Base-by-base conservation (phyloP, 1,140 invertebrate genomes). In the Anoplolepis gracilipes region DNA sequence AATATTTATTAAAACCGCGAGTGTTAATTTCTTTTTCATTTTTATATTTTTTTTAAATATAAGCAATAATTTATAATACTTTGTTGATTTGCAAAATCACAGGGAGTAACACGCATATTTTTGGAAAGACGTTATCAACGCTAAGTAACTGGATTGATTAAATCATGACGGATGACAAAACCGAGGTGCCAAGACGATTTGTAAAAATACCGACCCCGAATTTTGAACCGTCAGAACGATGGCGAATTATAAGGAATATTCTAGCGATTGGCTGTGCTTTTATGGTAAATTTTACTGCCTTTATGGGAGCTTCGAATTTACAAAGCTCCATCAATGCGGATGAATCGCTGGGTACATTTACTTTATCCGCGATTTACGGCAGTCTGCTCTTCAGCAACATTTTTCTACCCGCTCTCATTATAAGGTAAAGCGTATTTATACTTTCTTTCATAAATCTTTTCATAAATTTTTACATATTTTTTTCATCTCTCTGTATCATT, bases 211-310 rank as follows among this genome's bases (percentile, higher is more conserved):
- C 90, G 28, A 84, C 72, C 0, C 77, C 55, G 3, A 73, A 90
- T 87, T 87, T 96, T 90, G 69, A 94, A 28, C 94, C 92, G 28
- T 93, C 94, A 1, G 97, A 97, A 91, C 95, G 96, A 93, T 96
- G 96, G 94, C 94, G 97, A 13, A 97, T 97, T 87, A 96, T 96
- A 90, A 97, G 96, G 90, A 98, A 98, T 91, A 96, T 98, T 33
- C 91, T 97, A 33, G 95, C 97, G 25, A 96, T 98, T 16, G 97
- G 97, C 1, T 95, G 97, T 46, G 97, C 97, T 3, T 98, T 98
- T 92, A 97, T 98, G 95, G 95, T 98, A 53, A 96, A 98, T 53
- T 98, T 98, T 92, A 98, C 97, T 0, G 97, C 97, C 1, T 98
- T 98, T 92, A 97, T 98, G 94, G 97, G 97, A 1, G 96, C 97